Evolutionary conservation across 92 coral and sea anemone species (phyloP), one percentile per base, ranked within the genome.

Genomic region (Virgularia gustaviana): DNA sequence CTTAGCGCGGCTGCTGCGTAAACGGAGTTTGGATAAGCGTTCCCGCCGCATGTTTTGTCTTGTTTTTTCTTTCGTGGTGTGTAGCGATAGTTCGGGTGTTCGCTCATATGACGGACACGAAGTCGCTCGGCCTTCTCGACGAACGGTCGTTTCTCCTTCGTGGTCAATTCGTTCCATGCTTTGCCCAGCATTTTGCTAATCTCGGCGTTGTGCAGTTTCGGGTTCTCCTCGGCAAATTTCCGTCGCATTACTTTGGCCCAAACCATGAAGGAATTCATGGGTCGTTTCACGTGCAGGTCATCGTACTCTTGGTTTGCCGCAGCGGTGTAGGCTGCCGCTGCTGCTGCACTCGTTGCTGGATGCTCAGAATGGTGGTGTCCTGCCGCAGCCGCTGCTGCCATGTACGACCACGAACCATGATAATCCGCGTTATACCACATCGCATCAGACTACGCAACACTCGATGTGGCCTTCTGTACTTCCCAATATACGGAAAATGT

Each of bases 201-300:
- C 83, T 90, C 97, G 9, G 97, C 97, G 71, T 90, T 90, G 81
- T 90, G 95, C 6, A 88, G 87, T 51, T 90, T 90, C 6, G 97
- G 97, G 62, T 88, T 88, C 51, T 88, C 90, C 77, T 90, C 95
- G 6, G 97, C 97, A 63, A 90, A 88, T 56, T 85, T 88, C 16
- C 95, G 80, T 22, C 97, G 77, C 95, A 88, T 88, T 27, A 90
- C 85, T 72, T 88, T 90, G 25, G 97, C 97, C 97, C 97, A 90
- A 12, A 90, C 87, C 97, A 90, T 90, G 81, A 90, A 90, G 12
- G 97, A 88, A 76, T 90, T 90, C 97, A 90, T 90, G 0, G 97
- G 97, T 53, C 97, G 79, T 59, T 90, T 90, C 9, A 90, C 95
- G 72, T 90, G 97, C 3, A 89, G 71, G 63, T 94, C 99, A 16